Evolutionary conservation across 1,140 invertebrate genomes (phyloP), one percentile per base, ranked within the genome.

Genomic region (Drosophila simulans): DNA sequence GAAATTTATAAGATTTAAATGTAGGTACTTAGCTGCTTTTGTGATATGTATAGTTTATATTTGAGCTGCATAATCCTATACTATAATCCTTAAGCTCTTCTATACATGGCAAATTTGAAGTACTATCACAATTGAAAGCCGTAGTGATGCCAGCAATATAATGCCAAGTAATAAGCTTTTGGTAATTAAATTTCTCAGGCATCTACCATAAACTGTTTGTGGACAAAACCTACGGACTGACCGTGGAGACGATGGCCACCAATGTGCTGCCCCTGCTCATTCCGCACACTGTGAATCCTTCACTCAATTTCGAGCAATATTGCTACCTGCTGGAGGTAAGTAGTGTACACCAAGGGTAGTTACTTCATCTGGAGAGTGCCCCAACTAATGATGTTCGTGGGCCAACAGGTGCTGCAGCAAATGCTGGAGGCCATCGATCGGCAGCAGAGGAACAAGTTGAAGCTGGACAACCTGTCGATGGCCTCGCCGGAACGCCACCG

Each of bases 371-470:
- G 45, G 40, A 11, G 5, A 42, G 20, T 37, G 7, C 0, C 10
- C 13, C 3, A 10, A 40, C 25, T 48, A 7, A 13, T 15, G 25
- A 1, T 27, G 5, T 27, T 22, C 4, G 2, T 13, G 13, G 8
- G 7, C 27, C 46, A 54, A 17, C 79, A 94, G 94, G 93, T 98
- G 5, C 93, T 98, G n/a, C 96, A 98, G 80, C 97, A 98, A 77
- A 98, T 98, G 97, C 93, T 98, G 56, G 96, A 97, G 73, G 96
- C 96, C 78, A 98, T 99, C 59, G 97, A 98, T 92, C 95, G 96
- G 93, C 95, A 96, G 82, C 97, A 97, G 91, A 94, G 96, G 17
- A 97, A 96, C 90, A 97, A 97, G 92, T 93, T 98, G 77, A 97
- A 97, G 91, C 85, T 97, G 76, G 97, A 97, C 89, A 96, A 96